These are phyloP conservation scores for Zophobas atratus DNA, from an alignment of 1,140 invertebrate genomes.

Conservation along the genomic window DNA sequence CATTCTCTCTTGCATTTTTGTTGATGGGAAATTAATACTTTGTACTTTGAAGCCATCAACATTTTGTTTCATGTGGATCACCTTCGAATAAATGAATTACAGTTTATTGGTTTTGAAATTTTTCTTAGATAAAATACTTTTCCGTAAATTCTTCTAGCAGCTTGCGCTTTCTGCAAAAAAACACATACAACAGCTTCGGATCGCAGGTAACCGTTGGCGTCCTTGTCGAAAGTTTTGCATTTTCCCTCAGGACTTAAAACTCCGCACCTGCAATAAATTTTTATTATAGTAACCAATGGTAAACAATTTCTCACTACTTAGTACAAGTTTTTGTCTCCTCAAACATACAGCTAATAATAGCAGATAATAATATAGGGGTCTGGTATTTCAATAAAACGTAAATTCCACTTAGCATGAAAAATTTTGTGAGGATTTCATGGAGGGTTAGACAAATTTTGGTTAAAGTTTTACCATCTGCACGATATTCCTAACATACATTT, in stretches of 20 bases:
- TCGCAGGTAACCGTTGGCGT: constrained; percentile 83
- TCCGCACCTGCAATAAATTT: constrained; percentile 75
- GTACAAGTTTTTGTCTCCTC: background rate
- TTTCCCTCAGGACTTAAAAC: constrained; percentile 89
- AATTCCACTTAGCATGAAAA: too few species aligned
- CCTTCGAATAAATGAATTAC: too few species aligned
- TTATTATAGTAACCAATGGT: background rate
- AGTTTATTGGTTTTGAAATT: too few species aligned
- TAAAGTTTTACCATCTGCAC: too few species aligned
- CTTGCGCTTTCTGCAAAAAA: constrained; percentile 85
- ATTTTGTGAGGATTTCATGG: too few species aligned
- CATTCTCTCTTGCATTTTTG: constrained; percentile 84
- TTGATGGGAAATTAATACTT: constrained; percentile 94
- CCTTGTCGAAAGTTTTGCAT: constrained; percentile 92
- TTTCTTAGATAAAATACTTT: constrained; percentile 51
- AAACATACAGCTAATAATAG: too few species aligned
- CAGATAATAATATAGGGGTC: too few species aligned
- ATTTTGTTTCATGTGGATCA: constrained; percentile 69
- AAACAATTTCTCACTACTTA: background rate
- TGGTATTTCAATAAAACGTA: too few species aligned
- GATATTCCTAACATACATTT: too few species aligned
- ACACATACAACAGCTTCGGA: constrained; percentile 84
- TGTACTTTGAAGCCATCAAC: constrained; percentile 85
- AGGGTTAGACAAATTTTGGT: too few species aligned
- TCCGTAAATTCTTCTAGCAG: constrained; percentile 83